These are phyloP conservation scores for Eriocheir sinensis DNA, from an alignment of 1,140 invertebrate species.

Conservation along the genomic window DNA sequence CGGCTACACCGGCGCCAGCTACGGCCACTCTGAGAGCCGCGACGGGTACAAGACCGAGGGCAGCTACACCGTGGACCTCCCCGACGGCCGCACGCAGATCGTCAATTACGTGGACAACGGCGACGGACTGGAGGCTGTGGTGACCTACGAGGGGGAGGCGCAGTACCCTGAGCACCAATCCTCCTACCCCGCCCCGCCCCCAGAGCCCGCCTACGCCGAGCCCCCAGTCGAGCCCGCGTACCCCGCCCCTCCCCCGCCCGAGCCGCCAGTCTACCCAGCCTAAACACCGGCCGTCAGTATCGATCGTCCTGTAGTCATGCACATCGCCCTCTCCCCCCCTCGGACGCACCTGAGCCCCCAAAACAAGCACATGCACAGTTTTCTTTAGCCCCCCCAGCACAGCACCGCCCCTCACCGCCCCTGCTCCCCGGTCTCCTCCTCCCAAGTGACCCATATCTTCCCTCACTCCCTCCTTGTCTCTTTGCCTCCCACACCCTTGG, in stretches of 20 bases:
- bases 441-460: neutral
- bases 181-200: neutral
- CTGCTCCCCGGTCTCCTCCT: neutral
- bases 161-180: conserved; percentile 44
- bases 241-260: conserved; percentile 37
- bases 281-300: neutral
- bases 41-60: conserved; percentile 66
- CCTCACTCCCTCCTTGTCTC: neutral
- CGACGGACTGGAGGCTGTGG: conserved; percentile 57
- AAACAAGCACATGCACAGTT: too few relatives aligned
- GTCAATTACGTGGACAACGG: conserved; percentile 60
- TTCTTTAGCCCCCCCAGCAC: neutral
- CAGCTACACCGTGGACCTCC: conserved; percentile 67
- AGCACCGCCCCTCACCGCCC: neutral
- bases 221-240: neutral
- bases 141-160: conserved; percentile 60
- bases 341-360: neutral
- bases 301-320: too few relatives aligned
- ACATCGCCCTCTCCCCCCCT: neutral
- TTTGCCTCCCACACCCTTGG: too few relatives aligned
- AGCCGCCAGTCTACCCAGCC: neutral
- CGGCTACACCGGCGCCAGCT: conserved; percentile 59
- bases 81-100: conserved; percentile 61
- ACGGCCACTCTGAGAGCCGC: conserved; percentile 54
- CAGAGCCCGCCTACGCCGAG: neutral